Conservation (phyloP, 2,113 vertebrate genomes). For the Jaculus jaculus region DNA sequence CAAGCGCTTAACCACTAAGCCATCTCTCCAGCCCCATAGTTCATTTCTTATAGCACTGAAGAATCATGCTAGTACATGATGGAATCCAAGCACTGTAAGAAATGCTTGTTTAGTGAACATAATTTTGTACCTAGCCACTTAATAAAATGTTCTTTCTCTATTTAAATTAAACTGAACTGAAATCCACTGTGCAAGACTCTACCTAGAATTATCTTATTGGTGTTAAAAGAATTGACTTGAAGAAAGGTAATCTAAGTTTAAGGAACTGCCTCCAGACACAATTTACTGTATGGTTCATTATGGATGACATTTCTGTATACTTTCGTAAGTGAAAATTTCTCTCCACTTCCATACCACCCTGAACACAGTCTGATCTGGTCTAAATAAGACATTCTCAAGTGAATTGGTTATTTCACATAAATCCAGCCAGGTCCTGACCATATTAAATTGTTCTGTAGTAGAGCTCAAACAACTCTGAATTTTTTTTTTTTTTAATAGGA, state of each 20-base stretch:
- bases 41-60: slow-evolving; percentile 2
- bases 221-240: neutral
- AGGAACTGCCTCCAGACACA: neutral
- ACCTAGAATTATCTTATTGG: neutral
- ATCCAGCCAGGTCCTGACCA: neutral
- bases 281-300: neutral
- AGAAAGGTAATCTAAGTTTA: neutral
- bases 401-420: neutral
- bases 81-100: neutral
- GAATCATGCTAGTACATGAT: neutral
- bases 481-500: neutral
- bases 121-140: neutral
- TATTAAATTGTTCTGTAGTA: neutral
- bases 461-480: neutral
- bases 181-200: neutral
- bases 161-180: slow-evolving; percentile 34
- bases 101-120: slow-evolving; percentile 20
- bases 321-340: neutral
- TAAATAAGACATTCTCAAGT: neutral
- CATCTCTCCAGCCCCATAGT: too few relatives aligned
- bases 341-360: neutral
- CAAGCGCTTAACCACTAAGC: too few relatives aligned
- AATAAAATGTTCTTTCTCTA: neutral
- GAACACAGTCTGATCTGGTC: too few relatives aligned
- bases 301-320: neutral